These are phyloP conservation scores for Tanytarsus gracilentus DNA, from an alignment of 2,888 invertebrate genomes.

Conservation along the genomic window DNA sequence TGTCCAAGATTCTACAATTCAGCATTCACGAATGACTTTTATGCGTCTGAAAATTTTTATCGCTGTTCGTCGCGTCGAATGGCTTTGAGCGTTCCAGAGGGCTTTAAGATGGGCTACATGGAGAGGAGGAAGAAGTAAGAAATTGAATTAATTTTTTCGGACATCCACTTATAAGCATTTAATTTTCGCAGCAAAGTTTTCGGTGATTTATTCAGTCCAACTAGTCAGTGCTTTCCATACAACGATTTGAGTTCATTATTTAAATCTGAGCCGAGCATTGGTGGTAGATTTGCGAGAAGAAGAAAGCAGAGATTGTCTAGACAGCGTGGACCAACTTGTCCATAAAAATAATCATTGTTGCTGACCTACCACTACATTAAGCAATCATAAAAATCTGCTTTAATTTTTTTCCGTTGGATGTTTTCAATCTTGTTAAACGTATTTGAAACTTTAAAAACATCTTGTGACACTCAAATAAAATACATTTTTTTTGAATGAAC, in stretches of 20 bases:
- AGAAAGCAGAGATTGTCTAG: background rate
- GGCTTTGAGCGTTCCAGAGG: conserved; percentile 35
- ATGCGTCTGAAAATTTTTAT: conserved; percentile 35
- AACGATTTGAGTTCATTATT: conserved; percentile 30
- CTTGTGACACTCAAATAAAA: no score
- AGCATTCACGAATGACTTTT: conserved; percentile 40
- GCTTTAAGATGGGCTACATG: conserved; percentile 39
- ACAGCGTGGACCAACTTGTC: background rate
- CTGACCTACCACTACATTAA: background rate
- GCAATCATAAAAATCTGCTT: no score
- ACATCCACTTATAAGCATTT: background rate
- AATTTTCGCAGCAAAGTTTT: conserved; percentile 33
- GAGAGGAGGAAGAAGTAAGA: conserved; percentile 35
- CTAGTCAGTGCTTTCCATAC: conserved; percentile 37
- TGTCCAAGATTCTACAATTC: conserved; percentile 40
- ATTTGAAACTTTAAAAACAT: no score
- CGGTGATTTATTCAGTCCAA: conserved; percentile 39
- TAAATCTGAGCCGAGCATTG: background rate
- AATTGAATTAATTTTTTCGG: background rate
- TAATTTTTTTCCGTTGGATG: no score
- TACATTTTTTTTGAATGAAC: no score
- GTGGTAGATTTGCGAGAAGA: background rate
- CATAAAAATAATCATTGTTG: background rate
- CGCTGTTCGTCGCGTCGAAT: conserved; percentile 35
- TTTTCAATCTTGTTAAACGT: no score